phyloP scores from a whole-genome alignment of 2,888 invertebrate species.

The Lordiphosa fenestrarum region DNA sequence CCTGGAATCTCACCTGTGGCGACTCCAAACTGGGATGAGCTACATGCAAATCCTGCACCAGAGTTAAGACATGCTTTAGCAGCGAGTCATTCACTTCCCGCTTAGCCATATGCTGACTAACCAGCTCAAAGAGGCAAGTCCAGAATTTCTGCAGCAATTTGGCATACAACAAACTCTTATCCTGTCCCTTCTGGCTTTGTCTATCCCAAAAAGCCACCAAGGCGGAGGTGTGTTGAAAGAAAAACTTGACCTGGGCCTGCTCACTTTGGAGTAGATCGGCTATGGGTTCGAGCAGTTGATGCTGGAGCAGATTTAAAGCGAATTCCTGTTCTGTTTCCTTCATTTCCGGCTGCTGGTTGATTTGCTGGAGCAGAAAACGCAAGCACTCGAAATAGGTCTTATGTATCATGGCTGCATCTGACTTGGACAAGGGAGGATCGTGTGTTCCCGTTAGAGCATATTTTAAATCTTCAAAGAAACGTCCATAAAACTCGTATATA shows the following conservation, averaged over 20 bases:
- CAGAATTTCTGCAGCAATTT: constrained; percentile 72
- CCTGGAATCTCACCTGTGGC: constrained; percentile 82
- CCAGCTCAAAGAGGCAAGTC: constrained; percentile 64
- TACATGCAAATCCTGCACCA: constrained; percentile 77
- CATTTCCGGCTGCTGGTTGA: constrained; percentile 59
- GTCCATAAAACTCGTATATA: constrained; percentile 82
- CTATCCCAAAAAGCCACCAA: constrained; percentile 83
- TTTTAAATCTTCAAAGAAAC: constrained; percentile 86
- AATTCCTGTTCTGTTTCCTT: constrained; percentile 24
- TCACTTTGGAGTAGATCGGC: constrained; percentile 81
- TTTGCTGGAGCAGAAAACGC: constrained; percentile 83
- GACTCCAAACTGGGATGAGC: constrained; percentile 79
- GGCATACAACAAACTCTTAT: constrained; percentile 65
- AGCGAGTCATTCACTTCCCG: constrained; percentile 54
- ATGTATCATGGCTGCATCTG: constrained; percentile 86
- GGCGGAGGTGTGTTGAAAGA: constrained; percentile 81
- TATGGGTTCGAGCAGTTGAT: constrained; percentile 78
- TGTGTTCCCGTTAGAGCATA: constrained; percentile 83
- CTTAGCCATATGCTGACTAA: constrained; percentile 54
- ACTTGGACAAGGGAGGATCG: constrained; percentile 81
- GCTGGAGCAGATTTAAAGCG: constrained; percentile 29
- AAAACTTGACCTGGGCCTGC: constrained; percentile 71
- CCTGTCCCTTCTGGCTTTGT: constrained; percentile 40
- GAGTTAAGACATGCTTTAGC: constrained; percentile 80
- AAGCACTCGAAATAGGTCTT: constrained; percentile 88